These are phyloP conservation scores for Rhamphomyia laevipes DNA, from an alignment of 2,888 invertebrate genomes.

Conservation along the genomic window DNA sequence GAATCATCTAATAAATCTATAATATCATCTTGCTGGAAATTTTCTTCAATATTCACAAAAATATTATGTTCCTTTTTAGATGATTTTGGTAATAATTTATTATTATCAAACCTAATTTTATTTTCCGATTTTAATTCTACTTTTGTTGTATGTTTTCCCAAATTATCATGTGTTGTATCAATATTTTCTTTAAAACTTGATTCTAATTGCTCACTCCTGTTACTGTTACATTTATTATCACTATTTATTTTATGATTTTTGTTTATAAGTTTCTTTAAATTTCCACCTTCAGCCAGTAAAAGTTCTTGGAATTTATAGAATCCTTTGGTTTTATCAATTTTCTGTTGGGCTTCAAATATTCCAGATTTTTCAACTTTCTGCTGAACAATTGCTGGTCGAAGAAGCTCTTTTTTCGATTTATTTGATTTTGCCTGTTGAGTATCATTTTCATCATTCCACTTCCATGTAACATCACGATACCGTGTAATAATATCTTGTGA, in stretches of 20 bases:
- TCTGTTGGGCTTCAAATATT: background rate
- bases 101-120: too few species aligned
- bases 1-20: slow-evolving; percentile 7
- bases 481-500: too few species aligned
- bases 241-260: too few species aligned
- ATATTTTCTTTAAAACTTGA: too few species aligned
- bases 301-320: slow-evolving; percentile 7
- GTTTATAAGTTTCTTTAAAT: too few species aligned
- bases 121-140: too few species aligned
- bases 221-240: too few species aligned
- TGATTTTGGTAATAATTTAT: too few species aligned
- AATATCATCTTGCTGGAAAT: background rate
- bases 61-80: background rate
- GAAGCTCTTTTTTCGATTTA: background rate
- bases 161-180: too few species aligned
- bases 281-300: background rate
- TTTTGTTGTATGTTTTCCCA: too few species aligned
- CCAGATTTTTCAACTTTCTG: background rate
- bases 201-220: too few species aligned
- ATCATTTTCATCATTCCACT: slow-evolving; percentile 4
- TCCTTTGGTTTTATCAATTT: slow-evolving; percentile 1
- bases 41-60: background rate
- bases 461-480: slow-evolving; percentile 7
- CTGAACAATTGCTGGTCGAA: background rate
- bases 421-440: background rate